Base-by-base conservation (phyloP, 2,888 invertebrate genomes). In the Drosophila differens region DNA sequence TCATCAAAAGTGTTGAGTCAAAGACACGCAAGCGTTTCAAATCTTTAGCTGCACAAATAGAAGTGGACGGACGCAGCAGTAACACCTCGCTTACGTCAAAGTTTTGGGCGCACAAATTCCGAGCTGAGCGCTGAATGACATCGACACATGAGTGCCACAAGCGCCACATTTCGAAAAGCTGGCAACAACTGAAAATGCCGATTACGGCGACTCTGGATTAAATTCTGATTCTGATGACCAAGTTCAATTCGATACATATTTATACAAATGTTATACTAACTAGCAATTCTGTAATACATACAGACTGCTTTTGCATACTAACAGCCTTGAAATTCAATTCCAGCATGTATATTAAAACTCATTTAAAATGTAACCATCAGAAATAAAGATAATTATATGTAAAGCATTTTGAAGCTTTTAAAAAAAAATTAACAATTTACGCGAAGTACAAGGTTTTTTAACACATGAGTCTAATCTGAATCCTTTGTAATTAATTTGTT, bases 401-500 rank as follows among this genome's bases (percentile, higher is more conserved):
- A 19, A 37, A 30, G 12, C 47, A 47, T 49, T 44, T 6, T 3
- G 16, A 30, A n/a, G 4, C 25, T 14, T 25, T 32, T 0, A 4
- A 25, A 25, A 4, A 53, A 53, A 33, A 28, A 10, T 25, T 30
- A 30, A 41, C 41, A 39, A 61, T 55, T 30, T 49, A 47, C 51
- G 55, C 35, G 33, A 44, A 64, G 52, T 37, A 55, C 30, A 28
- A 47, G 35, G 49, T n/a, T 44, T 51, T 44, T 59, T 70, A 47
- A 52, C 39, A 55, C 51, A 44, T 49, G 28, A 28, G 47, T 52
- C 52, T 78, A 32, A 51, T 57, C 54, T 74, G 37, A 80, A 85
- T 79, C 89, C 78, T 61, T 78, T 59, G 57, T 78, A 85, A 88
- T 88, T 85, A 83, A 85, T 83, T 88, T 76, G 74, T 75, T 67